A percentile compares a stretch with the other conserved stretches of the same genome.
Conservation (phyloP, 2,113 vertebrate species). For the Hyperopisus bebe region DNA sequence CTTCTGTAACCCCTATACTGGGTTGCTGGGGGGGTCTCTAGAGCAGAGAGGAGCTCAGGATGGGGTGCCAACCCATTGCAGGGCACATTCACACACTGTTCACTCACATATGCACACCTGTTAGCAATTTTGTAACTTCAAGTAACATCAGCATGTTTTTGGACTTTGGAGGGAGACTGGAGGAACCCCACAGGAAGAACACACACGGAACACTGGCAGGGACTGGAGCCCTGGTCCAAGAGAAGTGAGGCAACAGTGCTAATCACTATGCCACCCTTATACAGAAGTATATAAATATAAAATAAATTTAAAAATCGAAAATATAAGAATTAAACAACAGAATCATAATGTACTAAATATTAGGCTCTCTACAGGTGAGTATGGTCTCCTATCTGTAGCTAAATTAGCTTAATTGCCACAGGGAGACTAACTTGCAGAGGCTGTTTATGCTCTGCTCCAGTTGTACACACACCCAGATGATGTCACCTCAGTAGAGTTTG, state of each 20-base stretch:
- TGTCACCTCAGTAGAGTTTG: not conserved
- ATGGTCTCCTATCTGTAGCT: not conserved
- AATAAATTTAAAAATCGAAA: not conserved
- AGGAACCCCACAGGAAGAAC: not conserved
- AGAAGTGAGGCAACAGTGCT: not conserved
- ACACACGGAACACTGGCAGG: not conserved
- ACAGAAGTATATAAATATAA: not conserved
- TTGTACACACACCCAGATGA: not conserved
- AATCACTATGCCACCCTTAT: not conserved
- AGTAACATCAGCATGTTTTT: no score
- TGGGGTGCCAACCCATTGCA: not conserved
- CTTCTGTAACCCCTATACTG: not conserved
- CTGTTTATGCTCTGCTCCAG: not conserved
- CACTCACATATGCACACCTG: no score
- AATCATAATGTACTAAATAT: not conserved
- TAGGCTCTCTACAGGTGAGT: not conserved
- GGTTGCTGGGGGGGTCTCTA: not conserved
- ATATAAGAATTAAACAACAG: not conserved
- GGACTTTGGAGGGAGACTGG: not conserved
- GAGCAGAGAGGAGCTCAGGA: not conserved
- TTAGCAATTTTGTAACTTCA: no score
- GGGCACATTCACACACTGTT: no score
- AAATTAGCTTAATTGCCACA: not conserved
- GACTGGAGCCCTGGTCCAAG: not conserved
- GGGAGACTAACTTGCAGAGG: not conserved